Percentiles rank a stretch among this genome's conserved stretches.
phyloP scores from a whole-genome alignment of 2,888 invertebrate species.

The Lapara coniferarum region DNA sequence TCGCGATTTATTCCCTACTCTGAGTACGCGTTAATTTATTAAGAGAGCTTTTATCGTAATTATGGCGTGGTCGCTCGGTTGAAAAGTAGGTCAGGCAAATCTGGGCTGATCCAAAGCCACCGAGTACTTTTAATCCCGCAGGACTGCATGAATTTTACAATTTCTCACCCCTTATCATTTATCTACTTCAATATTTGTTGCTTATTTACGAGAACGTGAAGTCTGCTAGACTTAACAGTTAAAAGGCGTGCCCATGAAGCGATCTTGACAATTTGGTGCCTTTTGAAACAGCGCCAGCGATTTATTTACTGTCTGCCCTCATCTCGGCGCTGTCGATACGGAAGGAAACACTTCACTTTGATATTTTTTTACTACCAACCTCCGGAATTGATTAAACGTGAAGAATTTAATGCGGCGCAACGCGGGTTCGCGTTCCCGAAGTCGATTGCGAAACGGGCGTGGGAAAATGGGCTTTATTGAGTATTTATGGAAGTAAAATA shows the following conservation, averaged over 20 bases:
- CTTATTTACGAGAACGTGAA: slow-evolving; percentile 68
- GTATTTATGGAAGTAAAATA: slow-evolving; percentile 65
- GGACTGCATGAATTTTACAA: slow-evolving; percentile 48
- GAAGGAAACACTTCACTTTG: slow-evolving; percentile 68
- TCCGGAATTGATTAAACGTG: slow-evolving; percentile 74
- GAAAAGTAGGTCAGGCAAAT: slow-evolving; percentile 54
- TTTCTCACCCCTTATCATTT: slow-evolving; percentile 59
- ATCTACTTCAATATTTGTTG: slow-evolving; percentile 57
- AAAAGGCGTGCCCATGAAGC: slow-evolving; percentile 76
- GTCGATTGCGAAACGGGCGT: slow-evolving; percentile 63
- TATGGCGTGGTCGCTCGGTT: slow-evolving; percentile 48
- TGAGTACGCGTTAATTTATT: slow-evolving; percentile 52
- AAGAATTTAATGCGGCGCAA: slow-evolving; percentile 75
- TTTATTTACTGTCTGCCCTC: slow-evolving; percentile 74
- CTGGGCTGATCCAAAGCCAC: slow-evolving; percentile 44
- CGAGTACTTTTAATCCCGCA: slow-evolving; percentile 55
- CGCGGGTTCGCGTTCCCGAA: slow-evolving; percentile 57
- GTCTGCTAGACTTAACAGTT: slow-evolving; percentile 78
- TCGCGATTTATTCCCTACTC: slow-evolving; percentile 31
- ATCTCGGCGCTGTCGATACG: slow-evolving; percentile 62
- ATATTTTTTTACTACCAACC: slow-evolving; percentile 63
- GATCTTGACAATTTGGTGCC: slow-evolving; percentile 70
- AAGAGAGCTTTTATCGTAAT: slow-evolving; percentile 60
- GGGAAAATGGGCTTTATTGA: slow-evolving; percentile 64
- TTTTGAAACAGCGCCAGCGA: slow-evolving; percentile 78